Base-by-base conservation (phyloP, 2,888 invertebrate species). In the Parochlus steinenii region DNA sequence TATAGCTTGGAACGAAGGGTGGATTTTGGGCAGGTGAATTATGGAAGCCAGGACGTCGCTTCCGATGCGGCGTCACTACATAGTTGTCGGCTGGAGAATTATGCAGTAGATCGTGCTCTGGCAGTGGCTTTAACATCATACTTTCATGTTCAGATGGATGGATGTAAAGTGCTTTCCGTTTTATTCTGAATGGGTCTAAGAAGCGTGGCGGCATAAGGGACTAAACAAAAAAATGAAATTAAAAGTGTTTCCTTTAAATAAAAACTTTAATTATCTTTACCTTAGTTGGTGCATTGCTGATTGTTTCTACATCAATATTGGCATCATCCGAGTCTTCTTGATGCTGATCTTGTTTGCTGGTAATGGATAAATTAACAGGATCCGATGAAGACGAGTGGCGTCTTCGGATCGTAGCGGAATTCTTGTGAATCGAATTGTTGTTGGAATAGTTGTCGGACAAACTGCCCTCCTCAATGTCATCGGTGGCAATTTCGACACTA, bases 21-120 rank as follows among this genome's bases (percentile, higher is more conserved):
- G 82, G 80, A 58, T 85, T 83, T 52, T 85, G 83, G 42, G 81
- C 78, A 14, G 85, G 83, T 22, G 83, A 78, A 50, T 81, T 80
- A 54, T 83, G 82, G 49, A 86, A 86, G 33, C 85, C 85, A 2
- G 83, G 83, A 52, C 83, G 65, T 53, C 85, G 65, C 61, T 85
- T 86, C 46, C 85, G 64, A 61, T 85, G 83, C 8, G 85, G 85
- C 20, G 83, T 85, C 15, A 86, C 85, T 26, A 85, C 82, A 50
- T 83, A 85, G 48, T 79, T 79, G 54, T 81, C 81, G 32, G 69
- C 68, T 1, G 81, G 79, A 38, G 79, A 75, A 49, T 74, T 76
- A 32, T 75, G 74, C 30, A 78, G 63, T 35, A 76, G 57, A 45
- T 77, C 74, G 47, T 70, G 71, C 43, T 79, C 79, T 11, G 76